A percentile compares a stretch with the other conserved stretches of the same genome.
These are phyloP conservation scores for Brachionus sp. DNA, from an alignment of 1,140 invertebrate species.

Conservation along the genomic window DNA sequence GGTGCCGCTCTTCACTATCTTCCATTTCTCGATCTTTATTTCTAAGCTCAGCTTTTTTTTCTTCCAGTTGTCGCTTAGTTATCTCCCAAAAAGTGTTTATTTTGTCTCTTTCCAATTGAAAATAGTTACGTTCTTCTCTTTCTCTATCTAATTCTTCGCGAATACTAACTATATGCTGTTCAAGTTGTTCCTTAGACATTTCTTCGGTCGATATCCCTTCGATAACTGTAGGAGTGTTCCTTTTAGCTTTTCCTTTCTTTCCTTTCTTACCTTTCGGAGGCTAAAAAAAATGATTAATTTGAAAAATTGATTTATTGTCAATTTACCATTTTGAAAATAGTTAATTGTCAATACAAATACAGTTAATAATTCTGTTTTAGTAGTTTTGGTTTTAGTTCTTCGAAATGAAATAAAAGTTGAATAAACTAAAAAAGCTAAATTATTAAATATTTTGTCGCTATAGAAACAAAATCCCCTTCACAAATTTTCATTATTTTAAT, in stretches of 20 bases:
- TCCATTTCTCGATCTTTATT: constrained; percentile 80
- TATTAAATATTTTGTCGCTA: not conserved
- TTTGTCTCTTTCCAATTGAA: constrained; percentile 89
- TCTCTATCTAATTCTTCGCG: constrained; percentile 86
- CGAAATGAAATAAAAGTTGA: not conserved
- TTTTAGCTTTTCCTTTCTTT: constrained; percentile 55
- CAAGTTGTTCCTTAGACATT: constrained; percentile 87
- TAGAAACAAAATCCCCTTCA: not conserved
- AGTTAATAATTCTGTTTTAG: not conserved
- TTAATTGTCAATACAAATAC: not conserved
- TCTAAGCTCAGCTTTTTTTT: constrained; percentile 69
- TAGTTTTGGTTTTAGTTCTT: not conserved
- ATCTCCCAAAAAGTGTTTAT: constrained; percentile 90
- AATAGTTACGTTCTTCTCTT: constrained; percentile 87
- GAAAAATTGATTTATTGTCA: no score
- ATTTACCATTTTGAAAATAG: constrained; percentile 13
- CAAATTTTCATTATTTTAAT: not conserved
- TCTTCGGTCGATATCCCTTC: constrained; percentile 85
- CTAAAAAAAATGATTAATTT: constrained; percentile 48
- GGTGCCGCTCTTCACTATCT: constrained; percentile 77
- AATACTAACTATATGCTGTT: constrained; percentile 78
- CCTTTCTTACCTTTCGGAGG: constrained; percentile 59
- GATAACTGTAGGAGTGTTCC: constrained; percentile 64
- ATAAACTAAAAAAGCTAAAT: constrained; percentile 1
- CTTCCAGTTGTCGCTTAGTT: constrained; percentile 75